Evolutionary conservation across 2,888 invertebrate species (phyloP).

Genomic region (Chrysopilus asiliformis): DNA sequence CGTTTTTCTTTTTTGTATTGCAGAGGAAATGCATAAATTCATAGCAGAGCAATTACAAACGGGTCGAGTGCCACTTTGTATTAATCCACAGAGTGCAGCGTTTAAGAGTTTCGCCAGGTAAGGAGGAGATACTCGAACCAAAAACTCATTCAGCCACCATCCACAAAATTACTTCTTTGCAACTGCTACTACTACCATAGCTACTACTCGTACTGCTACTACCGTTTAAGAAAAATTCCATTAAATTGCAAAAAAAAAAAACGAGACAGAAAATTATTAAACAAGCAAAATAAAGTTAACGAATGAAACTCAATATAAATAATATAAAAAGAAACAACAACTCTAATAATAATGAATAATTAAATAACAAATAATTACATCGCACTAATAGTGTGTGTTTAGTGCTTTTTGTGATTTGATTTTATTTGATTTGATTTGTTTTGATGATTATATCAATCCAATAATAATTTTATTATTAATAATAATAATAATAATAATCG

Average conservation of each 20-base stretch:
- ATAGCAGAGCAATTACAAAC: conserved; percentile 93
- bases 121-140: conserved; percentile 35
- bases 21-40: conserved; percentile 99
- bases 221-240: not conserved
- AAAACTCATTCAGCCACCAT: conserved; percentile 2
- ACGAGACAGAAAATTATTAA: too few relatives aligned
- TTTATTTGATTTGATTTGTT: too few relatives aligned
- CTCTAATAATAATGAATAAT: conserved; percentile 1
- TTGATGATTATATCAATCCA: too few relatives aligned
- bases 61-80: conserved; percentile 94
- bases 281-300: not conserved
- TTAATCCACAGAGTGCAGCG: conserved; percentile 99
- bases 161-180: conserved; percentile 10
- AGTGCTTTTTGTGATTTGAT: too few relatives aligned
- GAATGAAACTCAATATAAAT: conserved; percentile 1
- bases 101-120: conserved; percentile 99
- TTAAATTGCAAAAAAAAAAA: too few relatives aligned
- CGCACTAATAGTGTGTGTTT: too few relatives aligned
- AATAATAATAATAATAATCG: too few relatives aligned
- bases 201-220: conserved; percentile 8
- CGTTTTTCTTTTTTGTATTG: too few relatives aligned
- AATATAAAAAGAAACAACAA: not conserved
- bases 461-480: too few relatives aligned
- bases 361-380: too few relatives aligned
- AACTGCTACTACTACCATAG: conserved; percentile 8